phyloP scores from a whole-genome alignment of 2,113 vertebrate species.

The Mirza zaza region DNA sequence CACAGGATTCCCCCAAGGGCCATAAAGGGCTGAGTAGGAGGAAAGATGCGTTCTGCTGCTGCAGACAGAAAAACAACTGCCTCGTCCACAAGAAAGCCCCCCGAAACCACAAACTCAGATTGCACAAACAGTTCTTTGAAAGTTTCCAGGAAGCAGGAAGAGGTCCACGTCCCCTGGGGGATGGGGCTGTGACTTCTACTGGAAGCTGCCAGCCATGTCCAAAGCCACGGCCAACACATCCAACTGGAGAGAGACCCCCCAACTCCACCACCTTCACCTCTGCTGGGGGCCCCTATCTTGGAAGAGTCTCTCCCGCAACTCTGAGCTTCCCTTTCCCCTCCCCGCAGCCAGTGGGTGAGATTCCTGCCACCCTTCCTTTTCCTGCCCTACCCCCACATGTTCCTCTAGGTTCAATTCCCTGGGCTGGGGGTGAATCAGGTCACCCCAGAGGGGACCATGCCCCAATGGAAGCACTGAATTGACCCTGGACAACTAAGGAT shows the following conservation, averaged over 20 bases:
- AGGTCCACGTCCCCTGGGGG: background rate
- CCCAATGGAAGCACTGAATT: conserved; percentile 74
- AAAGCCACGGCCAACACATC: background rate
- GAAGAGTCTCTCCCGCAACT: background rate
- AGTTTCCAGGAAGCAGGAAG: background rate
- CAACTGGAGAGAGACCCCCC: no score
- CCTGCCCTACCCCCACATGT: background rate
- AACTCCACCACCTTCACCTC: background rate
- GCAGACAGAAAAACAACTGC: background rate
- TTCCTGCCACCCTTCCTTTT: background rate
- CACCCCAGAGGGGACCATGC: background rate
- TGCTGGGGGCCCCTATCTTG: background rate
- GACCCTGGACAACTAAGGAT: conserved; percentile 41
- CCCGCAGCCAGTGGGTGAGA: background rate
- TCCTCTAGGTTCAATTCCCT: background rate
- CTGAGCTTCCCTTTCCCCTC: no score
- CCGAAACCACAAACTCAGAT: background rate
- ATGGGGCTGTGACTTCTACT: no score
- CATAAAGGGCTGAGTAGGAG: background rate
- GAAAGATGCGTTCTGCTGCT: background rate
- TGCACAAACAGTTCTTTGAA: background rate
- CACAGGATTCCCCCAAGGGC: background rate
- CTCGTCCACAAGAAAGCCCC: background rate
- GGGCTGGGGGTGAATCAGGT: background rate
- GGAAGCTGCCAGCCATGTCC: background rate